Conservation (phyloP, 37 sponge, comb jelly and placozoan genomes). For the Crambe crambe region DNA sequence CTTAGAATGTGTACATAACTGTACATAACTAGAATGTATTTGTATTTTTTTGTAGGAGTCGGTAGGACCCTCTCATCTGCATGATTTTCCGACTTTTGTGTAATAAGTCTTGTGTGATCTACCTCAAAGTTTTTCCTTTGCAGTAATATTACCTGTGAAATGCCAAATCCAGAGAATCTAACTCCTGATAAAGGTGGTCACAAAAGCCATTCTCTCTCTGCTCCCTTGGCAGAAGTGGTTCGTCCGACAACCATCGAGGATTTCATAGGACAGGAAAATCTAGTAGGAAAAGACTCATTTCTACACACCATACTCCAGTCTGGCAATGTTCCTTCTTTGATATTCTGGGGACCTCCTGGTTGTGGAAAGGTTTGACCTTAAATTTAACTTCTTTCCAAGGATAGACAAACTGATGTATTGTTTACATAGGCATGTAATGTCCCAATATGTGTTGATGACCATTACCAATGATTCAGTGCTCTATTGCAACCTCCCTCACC, state of each 20-base stretch:
- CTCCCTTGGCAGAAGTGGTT: slow-evolving; percentile 45
- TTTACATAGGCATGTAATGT: not conserved
- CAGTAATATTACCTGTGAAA: no score
- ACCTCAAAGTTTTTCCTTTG: no score
- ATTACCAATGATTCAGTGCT: no score
- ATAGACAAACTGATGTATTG: not conserved
- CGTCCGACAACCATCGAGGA: slow-evolving; percentile 31
- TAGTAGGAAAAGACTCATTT: slow-evolving; percentile 34
- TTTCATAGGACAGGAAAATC: slow-evolving; percentile 55
- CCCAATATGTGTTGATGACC: no score
- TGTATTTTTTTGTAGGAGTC: no score
- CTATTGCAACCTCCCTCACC: no score
- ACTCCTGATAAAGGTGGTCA: not conserved
- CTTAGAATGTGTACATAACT: no score
- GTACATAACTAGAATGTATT: no score
- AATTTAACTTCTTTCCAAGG: not conserved
- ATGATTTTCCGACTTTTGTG: no score
- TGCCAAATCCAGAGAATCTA: not conserved
- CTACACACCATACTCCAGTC: slow-evolving; percentile 32
- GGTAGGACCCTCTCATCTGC: no score
- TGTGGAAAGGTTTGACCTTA: slow-evolving; percentile 66
- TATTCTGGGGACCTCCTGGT: slow-evolving; percentile 72
- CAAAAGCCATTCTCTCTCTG: not conserved
- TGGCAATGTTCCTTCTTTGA: slow-evolving; percentile 53
- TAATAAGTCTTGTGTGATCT: no score